A percentile compares a stretch with the other conserved stretches of the same genome.
Evolutionary conservation across 2,888 invertebrate genomes (phyloP).

Genomic region (Aleiodes testaceus): DNA sequence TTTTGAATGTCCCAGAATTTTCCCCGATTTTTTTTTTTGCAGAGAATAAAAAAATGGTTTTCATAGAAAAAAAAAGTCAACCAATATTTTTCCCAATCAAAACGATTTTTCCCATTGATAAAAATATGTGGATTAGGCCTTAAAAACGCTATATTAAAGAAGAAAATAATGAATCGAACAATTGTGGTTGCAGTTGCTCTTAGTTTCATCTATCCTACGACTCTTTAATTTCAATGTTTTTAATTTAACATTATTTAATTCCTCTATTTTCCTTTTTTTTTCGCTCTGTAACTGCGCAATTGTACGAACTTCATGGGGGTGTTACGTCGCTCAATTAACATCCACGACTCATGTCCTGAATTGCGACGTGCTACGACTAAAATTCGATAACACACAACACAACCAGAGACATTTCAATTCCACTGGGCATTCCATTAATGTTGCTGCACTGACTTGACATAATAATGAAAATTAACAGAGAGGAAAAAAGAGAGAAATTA

Average conservation of each 20-base stretch:
- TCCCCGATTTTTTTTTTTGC: too few species aligned
- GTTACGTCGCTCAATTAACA: constrained; percentile 46
- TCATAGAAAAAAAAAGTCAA: too few species aligned
- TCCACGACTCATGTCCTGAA: constrained; percentile 44
- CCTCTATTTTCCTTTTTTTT: background rate
- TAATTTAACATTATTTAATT: too few species aligned
- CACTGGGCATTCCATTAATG: constrained; percentile 27
- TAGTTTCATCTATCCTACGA: constrained; percentile 31
- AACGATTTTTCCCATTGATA: constrained; percentile 1
- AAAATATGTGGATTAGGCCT: background rate
- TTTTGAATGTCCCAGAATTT: too few species aligned
- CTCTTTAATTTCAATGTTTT: background rate
- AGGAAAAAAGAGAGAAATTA: background rate
- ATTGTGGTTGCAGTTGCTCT: constrained; percentile 38
- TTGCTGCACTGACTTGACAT: constrained; percentile 21
- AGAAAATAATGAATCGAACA: constrained; percentile 24
- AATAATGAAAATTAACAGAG: constrained; percentile 27
- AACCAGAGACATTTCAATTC: constrained; percentile 27
- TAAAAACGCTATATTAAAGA: background rate
- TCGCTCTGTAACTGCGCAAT: background rate
- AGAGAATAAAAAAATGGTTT: too few species aligned
- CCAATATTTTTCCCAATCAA: too few species aligned
- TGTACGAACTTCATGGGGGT: constrained; percentile 20
- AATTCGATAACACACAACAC: constrained; percentile 30
- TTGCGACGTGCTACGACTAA: constrained; percentile 35